Base-by-base conservation (phyloP, 2,113 vertebrate genomes). In the Protobothrops mucrosquamatus region DNA sequence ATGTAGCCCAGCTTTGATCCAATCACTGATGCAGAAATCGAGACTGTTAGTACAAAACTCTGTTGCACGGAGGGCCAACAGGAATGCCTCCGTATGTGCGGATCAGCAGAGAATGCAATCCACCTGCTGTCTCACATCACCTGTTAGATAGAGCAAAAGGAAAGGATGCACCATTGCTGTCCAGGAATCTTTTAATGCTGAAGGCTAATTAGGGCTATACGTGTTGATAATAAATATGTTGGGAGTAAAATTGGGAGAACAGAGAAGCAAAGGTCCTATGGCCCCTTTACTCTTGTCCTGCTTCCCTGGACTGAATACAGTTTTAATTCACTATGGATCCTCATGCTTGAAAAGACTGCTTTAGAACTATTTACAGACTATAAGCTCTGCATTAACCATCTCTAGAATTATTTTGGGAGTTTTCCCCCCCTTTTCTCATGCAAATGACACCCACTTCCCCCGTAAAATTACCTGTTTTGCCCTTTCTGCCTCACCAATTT, bases 251-350 rank as follows among this genome's bases (percentile, higher is more conserved):
- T 18, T 9, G 20, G n/a, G 2, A 29, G 39, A 24, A 15, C 61
- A 46, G 18, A 20, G 29, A 22, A 86, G 46, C 54, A 59, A 15
- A n/a, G n/a, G 1, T 61, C 39, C 24, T 23, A 26, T 34, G 18
- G 12, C n/a, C 23, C 23, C 74, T 43, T 81, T 3, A 0, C 34
- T 81, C n/a, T 89, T 86, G 64, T 56, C 48, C 6, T 74, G 8
- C 24, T 89, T 89, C 29, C 34, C 39, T 85, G 52, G 74, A 54
- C 20, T 54, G 59, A 54, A 94, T 94, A 93, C 89, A 94, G 88
- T 93, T 94, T 95, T 93, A 87, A 93, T 94, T 95, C 92, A 94
- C 95, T 95, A 94, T 93, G 95, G 94, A 93, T 95, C 94, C 93
- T 95, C 90, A 92, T 93, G 81, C 61, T 90, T 96, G 92, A 2